Evolutionary conservation across 2,797 vertebrate species (phyloP).

Genomic region (Eospalax fontanierii): DNA sequence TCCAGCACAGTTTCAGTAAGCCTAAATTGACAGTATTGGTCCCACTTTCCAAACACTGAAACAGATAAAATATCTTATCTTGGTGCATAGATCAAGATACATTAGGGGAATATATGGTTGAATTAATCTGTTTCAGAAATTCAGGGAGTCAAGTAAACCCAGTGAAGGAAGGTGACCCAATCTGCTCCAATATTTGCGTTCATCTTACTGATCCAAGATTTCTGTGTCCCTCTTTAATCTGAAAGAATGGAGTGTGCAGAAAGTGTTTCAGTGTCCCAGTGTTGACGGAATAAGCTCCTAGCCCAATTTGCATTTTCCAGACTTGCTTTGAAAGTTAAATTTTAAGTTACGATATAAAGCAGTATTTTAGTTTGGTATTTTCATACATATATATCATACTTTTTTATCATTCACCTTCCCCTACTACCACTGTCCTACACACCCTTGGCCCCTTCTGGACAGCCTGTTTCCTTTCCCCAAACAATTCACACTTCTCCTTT

Average conservation of each 20-base stretch:
- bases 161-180: background rate
- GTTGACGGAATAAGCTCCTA: background rate
- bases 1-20: background rate
- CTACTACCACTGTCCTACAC: too few relatives aligned
- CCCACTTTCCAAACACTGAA: background rate
- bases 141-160: background rate
- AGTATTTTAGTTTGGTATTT: too few relatives aligned
- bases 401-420: too few relatives aligned
- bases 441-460: too few relatives aligned
- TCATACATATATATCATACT: too few relatives aligned
- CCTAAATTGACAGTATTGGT: background rate
- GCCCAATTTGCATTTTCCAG: background rate
- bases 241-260: background rate
- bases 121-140: background rate
- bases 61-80: background rate
- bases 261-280: background rate
- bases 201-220: background rate
- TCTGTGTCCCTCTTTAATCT: background rate
- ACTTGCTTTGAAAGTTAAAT: background rate
- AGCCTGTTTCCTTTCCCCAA: too few relatives aligned
- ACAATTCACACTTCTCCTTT: too few relatives aligned
- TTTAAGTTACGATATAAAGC: too few relatives aligned
- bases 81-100: background rate
- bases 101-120: background rate
- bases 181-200: background rate